Evolutionary conservation across 37 sponge, comb jelly and placozoan species (phyloP), one percentile per base, ranked within the genome.

Genomic region (Axinella damicornis): DNA sequence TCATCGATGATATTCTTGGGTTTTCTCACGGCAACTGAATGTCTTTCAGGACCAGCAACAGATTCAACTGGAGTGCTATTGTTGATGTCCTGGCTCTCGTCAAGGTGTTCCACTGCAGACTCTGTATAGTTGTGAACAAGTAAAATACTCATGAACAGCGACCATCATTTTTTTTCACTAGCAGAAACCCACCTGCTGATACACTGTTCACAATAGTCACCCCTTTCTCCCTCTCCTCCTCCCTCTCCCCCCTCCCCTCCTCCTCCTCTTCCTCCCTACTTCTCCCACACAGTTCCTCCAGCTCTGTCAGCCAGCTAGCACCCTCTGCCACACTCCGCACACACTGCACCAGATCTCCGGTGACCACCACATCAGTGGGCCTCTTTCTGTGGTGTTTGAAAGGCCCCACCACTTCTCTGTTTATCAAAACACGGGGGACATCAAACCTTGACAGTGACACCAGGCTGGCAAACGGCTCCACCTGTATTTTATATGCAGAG

Each of bases 381-480:
- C 90, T 73, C 40, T 79, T 85, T 11, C 87, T 73, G 0, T 55
- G 61, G 38, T 70, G 52, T 59, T 83, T 77, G 73, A 97, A 97
- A 0, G 96, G 96, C 24, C 91, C 89, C 4, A 97, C 94, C 61
- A 95, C 73, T 34, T 95, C 94, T 34, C 94, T 81, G 85, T 97
- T 97, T 52, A 97, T 53, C 33, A 97, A 80, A 20, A 97, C 76
- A 21, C 98, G 89, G 22, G 96, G 98, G 30, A 82, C 83, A 18
- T 53, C 30, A 46, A 33, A 36, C 4, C 82, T 56, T 9, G 91
- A 74, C 18, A 81, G 80, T 58, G 97, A 39, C 17, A 86, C 93
- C 53, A 97, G 85, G 57, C 91, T 88, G 25, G 96, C 91, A 83
- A 97, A 97, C 1, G 98, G 98, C 69, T 97, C 93, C 32, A 96